A percentile compares a stretch with the other conserved stretches of the same genome.
Evolutionary conservation across 92 coral and sea anemone genomes (phyloP).

Genomic region (Zoanthus sansibaricus): DNA sequence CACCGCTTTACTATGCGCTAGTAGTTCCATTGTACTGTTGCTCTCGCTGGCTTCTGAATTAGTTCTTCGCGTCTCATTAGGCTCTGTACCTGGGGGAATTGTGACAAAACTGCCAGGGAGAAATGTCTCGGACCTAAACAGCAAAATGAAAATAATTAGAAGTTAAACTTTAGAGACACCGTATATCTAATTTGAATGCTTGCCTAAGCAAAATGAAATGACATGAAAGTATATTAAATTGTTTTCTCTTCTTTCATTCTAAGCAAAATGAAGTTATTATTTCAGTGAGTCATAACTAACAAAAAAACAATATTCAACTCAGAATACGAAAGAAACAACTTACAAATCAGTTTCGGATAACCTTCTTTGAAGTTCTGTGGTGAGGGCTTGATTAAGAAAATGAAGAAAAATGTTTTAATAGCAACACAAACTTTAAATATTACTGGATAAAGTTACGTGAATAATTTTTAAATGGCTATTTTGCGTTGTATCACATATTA

Average conservation of each 20-base stretch:
- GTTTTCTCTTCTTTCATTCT: no score
- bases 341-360: slow-evolving; percentile 34
- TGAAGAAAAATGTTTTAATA: not conserved
- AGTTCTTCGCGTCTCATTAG: not conserved
- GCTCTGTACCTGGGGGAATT: slow-evolving; percentile 34
- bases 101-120: not conserved
- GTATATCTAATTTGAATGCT: no score
- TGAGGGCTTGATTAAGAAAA: slow-evolving; percentile 22
- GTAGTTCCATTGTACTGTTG: slow-evolving; percentile 35
- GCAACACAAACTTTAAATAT: no score
- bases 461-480: no score
- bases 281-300: not conserved
- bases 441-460: no score
- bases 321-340: not conserved
- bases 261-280: not conserved
- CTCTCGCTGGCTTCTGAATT: slow-evolving; percentile 25
- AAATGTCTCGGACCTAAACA: slow-evolving; percentile 33
- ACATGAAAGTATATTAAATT: no score
- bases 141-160: not conserved
- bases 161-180: no score
- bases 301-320: not conserved
- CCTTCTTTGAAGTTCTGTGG: slow-evolving; percentile 43
- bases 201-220: no score
- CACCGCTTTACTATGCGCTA: slow-evolving; percentile 42
- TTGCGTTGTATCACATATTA: no score